These are phyloP conservation scores for Dioctria linearis DNA, from an alignment of 2,888 invertebrate genomes.

Conservation along the genomic window DNA sequence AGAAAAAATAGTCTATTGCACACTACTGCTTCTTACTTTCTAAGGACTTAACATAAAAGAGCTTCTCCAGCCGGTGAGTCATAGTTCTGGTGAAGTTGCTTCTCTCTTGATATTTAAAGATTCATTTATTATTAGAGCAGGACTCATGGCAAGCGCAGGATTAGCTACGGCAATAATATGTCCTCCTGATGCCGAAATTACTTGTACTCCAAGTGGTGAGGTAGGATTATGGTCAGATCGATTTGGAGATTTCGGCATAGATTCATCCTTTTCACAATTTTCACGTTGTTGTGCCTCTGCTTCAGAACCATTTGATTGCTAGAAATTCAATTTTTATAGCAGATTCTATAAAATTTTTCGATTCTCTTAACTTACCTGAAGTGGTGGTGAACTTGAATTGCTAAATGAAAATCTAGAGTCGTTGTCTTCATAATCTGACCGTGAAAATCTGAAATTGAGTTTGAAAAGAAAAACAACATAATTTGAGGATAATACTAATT, in stretches of 20 bases:
- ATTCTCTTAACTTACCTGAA: constrained; percentile 69
- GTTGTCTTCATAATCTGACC: constrained; percentile 69
- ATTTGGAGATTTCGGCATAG: constrained; percentile 59
- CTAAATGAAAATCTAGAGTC: constrained; percentile 86
- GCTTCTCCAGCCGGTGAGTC: neutral
- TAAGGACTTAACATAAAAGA: neutral
- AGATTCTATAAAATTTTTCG: no score
- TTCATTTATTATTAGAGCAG: constrained; percentile 67
- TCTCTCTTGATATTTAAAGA: constrained; percentile 68
- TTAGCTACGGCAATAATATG: constrained; percentile 92
- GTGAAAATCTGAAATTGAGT: constrained; percentile 57
- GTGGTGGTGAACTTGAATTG: constrained; percentile 83
- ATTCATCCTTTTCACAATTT: constrained; percentile 45
- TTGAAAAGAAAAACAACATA: no score
- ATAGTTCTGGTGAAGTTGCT: constrained; percentile 66
- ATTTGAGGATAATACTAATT: neutral
- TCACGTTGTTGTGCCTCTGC: constrained; percentile 38
- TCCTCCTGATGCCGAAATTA: constrained; percentile 87
- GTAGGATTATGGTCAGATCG: constrained; percentile 55
- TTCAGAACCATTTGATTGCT: constrained; percentile 55
- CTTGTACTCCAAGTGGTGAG: constrained; percentile 74
- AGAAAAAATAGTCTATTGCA: constrained; percentile 31
- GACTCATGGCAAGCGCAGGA: constrained; percentile 82
- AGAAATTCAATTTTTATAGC: neutral
- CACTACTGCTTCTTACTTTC: constrained; percentile 5